Conservation (phyloP, 92 coral and sea anemone genomes). For the Anthopleura xanthogrammica region DNA sequence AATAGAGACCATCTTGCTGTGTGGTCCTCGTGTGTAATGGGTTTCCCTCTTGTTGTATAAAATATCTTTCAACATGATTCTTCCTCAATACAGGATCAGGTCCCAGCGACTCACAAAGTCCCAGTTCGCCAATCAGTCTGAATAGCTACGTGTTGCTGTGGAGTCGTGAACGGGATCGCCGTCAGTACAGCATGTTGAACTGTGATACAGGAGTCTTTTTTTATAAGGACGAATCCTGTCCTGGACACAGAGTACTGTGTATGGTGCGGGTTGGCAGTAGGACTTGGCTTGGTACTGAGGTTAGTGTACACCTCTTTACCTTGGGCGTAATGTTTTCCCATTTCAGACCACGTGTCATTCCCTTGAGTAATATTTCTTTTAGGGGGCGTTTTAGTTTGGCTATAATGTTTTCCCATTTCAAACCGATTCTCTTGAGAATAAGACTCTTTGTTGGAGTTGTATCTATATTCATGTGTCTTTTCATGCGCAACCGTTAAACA, state of each 20-base stretch:
- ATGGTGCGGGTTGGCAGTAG: conserved; percentile 86
- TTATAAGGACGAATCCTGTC: conserved; percentile 64
- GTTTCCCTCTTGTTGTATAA: too few species aligned
- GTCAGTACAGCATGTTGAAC: conserved; percentile 83
- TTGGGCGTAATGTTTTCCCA: too few species aligned
- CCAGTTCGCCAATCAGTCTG: conserved; percentile 8
- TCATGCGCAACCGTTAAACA: too few species aligned
- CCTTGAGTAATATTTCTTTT: too few species aligned
- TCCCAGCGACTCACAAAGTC: neutral
- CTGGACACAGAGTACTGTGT: conserved; percentile 88
- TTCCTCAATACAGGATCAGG: conserved; percentile 1
- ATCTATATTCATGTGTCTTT: too few species aligned
- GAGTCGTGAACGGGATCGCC: conserved; percentile 84
- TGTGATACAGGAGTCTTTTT: conserved; percentile 83
- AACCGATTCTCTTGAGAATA: too few species aligned
- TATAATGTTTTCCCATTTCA: too few species aligned
- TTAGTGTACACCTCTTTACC: conserved; percentile 7
- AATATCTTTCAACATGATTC: neutral
- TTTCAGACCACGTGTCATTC: too few species aligned
- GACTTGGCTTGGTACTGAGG: conserved; percentile 98
- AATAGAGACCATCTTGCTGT: too few species aligned
- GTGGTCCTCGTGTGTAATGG: too few species aligned
- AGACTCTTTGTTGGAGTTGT: too few species aligned
- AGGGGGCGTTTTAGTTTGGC: too few species aligned
- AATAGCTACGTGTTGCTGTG: conserved; percentile 77